phyloP scores from a whole-genome alignment of 2,888 invertebrate species.

The Tetranychus piercei region DNA sequence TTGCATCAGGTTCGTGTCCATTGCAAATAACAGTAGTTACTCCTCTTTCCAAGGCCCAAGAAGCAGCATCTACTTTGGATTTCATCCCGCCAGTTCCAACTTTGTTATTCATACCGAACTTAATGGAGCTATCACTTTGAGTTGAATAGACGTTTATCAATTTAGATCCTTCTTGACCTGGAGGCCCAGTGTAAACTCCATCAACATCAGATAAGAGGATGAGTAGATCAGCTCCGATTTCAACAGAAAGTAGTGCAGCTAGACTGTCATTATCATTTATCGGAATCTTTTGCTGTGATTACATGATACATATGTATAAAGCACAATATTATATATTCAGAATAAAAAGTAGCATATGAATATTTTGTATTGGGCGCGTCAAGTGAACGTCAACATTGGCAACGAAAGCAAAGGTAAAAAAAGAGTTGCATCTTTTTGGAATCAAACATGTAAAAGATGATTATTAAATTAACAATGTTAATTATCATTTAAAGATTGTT shows the following conservation, averaged over 20 bases:
- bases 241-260: constrained; percentile 82
- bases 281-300: constrained; percentile 40
- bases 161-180: constrained; percentile 69
- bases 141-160: constrained; percentile 63
- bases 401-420: too few species aligned
- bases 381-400: too few species aligned
- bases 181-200: constrained; percentile 90
- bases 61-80: constrained; percentile 65
- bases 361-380: neutral
- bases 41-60: constrained; percentile 60
- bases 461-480: too few species aligned
- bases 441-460: too few species aligned
- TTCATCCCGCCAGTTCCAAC: constrained; percentile 95
- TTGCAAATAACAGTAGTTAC: constrained; percentile 95
- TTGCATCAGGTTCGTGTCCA: constrained; percentile 82
- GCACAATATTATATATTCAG: too few species aligned
- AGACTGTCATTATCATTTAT: constrained; percentile 94
- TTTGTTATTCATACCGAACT: constrained; percentile 82
- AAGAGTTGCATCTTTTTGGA: too few species aligned
- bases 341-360: neutral
- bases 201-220: constrained; percentile 97
- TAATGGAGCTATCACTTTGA: constrained; percentile 47
- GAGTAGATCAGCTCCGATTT: constrained; percentile 74
- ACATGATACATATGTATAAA: too few species aligned
- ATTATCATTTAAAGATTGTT: too few species aligned